Base-by-base conservation (phyloP, 2,888 invertebrate species). In the Morpho helenor region DNA sequence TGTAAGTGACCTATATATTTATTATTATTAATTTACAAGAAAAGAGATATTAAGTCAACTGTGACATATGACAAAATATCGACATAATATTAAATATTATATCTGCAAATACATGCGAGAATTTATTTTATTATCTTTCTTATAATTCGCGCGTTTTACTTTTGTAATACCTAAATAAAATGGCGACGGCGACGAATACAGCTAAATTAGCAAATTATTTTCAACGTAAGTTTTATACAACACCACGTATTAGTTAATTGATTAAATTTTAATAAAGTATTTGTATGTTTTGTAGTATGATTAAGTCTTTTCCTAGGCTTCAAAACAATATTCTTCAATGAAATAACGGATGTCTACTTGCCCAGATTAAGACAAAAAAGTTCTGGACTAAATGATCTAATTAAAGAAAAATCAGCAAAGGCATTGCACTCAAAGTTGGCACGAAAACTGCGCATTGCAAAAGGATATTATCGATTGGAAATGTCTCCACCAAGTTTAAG, bases 401-500 rank as follows among this genome's bases (percentile, higher is more conserved):
- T 66, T 22, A 64, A 57, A 49, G 84, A 83, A 65, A 81, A 81
- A 67, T 72, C 80, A 10, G 76, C 78, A 44, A 64, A 54, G 0
- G 76, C 77, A 22, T 65, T 75, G 23, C 77, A 80, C 56, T 80
- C 86, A 0, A 72, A 78, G 57, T 61, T 84, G 31, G 82, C 74
- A 7, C 70, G 69, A 48, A 86, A 84, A 71, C 69, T 87, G 57
- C 71, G 75, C 52, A 68, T 72, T 52, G 73, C 80, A 3, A 87
- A 85, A 68, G 85, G 77, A 49, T 88, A 69, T 68, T 85, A 80
- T 58, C 77, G 70, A n/a, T 60, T 84, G 50, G 89, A 89, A 74
- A 81, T 88, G 77, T 71, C 84, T 5, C 82, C 79, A 22, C 84
- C 87, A 0, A 63, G 47, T 8, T 0, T 39, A 1, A 57, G 68